Evolutionary conservation across 2,888 invertebrate genomes (phyloP), one percentile per base, ranked within the genome.

Genomic region (Elegia similella): DNA sequence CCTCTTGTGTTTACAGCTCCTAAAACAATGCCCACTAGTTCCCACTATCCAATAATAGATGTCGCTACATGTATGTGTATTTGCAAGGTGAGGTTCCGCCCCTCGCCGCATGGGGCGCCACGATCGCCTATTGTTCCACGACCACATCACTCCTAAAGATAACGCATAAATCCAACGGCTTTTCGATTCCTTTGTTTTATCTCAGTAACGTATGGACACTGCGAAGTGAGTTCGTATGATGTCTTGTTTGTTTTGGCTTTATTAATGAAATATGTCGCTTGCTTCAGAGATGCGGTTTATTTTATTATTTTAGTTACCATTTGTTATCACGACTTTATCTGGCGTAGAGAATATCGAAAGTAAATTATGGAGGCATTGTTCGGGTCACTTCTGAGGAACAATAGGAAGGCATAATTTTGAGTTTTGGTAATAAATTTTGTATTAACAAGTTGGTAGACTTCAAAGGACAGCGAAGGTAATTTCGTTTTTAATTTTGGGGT

Each of bases 181-280:
- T 60, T 76, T 83, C 83, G 78, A 87, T 86, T 88, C 88, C 88
- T 87, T 91, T 82, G 86, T 89, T 89, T 91, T 90, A 90, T 90
- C 90, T 90, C 83, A 69, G 84, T 90, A 89, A 91, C 84, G 88
- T 90, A 91, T 91, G 90, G 88, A 88, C 87, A 88, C 88, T 86
- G 88, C 89, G 84, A 88, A 91, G 90, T 91, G 88, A 89, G 85
- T 79, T 80, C 84, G 83, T 87, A 88, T 88, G 87, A 89, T 86
- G 85, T 82, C 80, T 76, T 82, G 79, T 75, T 90, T 83, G 86
- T 89, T 90, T 91, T 90, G 81, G 76, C 84, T 90, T 91, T 90
- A 88, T 90, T 91, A 91, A 90, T 91, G 88, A 90, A 91, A 91
- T 91, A 91, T 90, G 89, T 89, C 89, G 88, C 88, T 87, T 78